Evolutionary conservation across 2,113 vertebrate species (phyloP).

Genomic region (Sakesphorus luctuosus): DNA sequence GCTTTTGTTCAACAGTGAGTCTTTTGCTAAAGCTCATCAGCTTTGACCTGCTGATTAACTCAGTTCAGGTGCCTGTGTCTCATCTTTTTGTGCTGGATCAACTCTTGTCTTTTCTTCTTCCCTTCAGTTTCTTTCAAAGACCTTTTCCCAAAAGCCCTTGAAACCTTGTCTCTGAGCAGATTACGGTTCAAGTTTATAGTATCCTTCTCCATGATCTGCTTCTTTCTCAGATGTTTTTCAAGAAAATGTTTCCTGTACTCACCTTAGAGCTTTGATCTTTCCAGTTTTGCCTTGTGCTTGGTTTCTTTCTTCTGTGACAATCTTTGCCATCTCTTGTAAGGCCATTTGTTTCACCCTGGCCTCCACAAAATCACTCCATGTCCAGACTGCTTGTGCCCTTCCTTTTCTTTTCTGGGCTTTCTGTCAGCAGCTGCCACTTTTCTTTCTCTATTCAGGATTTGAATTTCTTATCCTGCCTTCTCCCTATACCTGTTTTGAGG

Average conservation of each 20-base stretch:
- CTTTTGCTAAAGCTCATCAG: neutral
- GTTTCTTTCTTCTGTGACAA: neutral
- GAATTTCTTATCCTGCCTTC: neutral
- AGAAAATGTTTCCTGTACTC: neutral
- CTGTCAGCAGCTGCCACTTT: neutral
- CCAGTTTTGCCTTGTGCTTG: neutral
- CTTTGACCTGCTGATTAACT: slow-evolving; percentile 7
- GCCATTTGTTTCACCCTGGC: neutral
- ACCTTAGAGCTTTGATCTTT: neutral
- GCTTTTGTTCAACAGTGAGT: neutral
- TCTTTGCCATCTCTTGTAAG: neutral
- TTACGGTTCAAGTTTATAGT: neutral
- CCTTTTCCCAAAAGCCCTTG: neutral
- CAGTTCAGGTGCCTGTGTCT: neutral
- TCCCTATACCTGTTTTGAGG: neutral
- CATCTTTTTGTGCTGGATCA: neutral
- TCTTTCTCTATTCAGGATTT: neutral
- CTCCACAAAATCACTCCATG: neutral
- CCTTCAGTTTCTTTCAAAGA: slow-evolving; percentile 2
- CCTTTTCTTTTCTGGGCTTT: neutral
- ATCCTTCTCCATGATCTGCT: neutral
- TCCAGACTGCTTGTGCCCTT: neutral
- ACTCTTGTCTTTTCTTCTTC: neutral
- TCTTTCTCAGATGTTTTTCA: slow-evolving; percentile 13
- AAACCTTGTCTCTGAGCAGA: neutral